Evolutionary conservation across 2,888 invertebrate species (phyloP).

Genomic region (Steinernema carpocapsae): DNA sequence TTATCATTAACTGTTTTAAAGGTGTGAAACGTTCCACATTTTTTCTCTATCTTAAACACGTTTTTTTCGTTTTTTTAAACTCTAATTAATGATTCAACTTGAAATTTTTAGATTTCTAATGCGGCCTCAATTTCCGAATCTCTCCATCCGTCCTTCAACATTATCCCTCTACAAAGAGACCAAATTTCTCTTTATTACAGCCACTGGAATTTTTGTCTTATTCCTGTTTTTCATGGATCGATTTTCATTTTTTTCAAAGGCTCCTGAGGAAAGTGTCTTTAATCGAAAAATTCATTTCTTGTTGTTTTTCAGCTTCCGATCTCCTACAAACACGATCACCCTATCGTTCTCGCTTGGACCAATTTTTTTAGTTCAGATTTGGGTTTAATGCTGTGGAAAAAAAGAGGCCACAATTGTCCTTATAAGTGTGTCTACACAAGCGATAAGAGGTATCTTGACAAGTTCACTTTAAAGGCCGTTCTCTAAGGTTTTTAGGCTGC

Average conservation of each 20-base stretch:
- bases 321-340: not conserved
- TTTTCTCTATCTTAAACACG: too few relatives aligned
- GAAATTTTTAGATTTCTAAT: too few relatives aligned
- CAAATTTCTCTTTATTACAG: not conserved
- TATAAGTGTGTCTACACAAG: constrained; percentile 29
- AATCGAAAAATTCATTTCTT: too few relatives aligned
- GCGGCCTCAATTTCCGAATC: too few relatives aligned
- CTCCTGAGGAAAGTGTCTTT: too few relatives aligned
- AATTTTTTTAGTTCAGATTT: not conserved
- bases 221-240: not conserved
- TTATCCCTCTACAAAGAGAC: not conserved
- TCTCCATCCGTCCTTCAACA: too few relatives aligned
- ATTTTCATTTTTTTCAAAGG: too few relatives aligned
- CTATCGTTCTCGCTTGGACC: not conserved
- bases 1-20: too few relatives aligned
- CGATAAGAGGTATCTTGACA: not conserved
- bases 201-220: not conserved
- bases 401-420: not conserved
- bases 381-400: not conserved
- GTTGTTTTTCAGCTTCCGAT: too few relatives aligned
- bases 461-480: not conserved
- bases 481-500: not conserved
- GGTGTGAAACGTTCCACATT: too few relatives aligned
- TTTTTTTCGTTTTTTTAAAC: too few relatives aligned
- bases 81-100: too few relatives aligned